Conservation (phyloP, 2,888 invertebrate genomes). For the Leucozona laternaria region DNA sequence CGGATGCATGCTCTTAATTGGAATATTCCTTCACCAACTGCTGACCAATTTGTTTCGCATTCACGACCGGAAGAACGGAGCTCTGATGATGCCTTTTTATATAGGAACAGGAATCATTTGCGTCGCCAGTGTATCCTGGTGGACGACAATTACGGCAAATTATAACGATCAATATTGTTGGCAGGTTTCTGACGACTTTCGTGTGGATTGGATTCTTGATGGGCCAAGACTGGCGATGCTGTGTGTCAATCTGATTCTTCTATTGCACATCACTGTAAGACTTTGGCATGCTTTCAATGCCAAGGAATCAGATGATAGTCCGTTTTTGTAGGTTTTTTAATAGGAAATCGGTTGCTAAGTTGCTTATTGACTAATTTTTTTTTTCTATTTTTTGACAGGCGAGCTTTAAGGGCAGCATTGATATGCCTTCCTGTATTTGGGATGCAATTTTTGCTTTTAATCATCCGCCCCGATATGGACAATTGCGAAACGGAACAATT, state of each 20-base stretch:
- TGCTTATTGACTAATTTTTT: not conserved
- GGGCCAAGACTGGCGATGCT: slow-evolving; percentile 86
- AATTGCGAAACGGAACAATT: slow-evolving; percentile 85
- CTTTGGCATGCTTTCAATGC: slow-evolving; percentile 86
- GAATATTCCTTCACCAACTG: slow-evolving; percentile 87
- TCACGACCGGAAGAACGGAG: slow-evolving; percentile 69
- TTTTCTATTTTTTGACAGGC: slow-evolving; percentile 83
- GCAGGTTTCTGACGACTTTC: slow-evolving; percentile 85
- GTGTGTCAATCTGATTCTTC: slow-evolving; percentile 85
- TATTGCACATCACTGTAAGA: slow-evolving; percentile 87
- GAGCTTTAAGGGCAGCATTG: slow-evolving; percentile 87
- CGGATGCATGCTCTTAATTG: slow-evolving; percentile 88
- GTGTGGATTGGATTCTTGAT: slow-evolving; percentile 87
- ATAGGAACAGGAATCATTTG: slow-evolving; percentile 84
- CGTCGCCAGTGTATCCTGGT: slow-evolving; percentile 85
- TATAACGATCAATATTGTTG: slow-evolving; percentile 86
- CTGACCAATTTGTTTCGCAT: slow-evolving; percentile 87
- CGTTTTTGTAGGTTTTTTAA: slow-evolving; percentile 64
- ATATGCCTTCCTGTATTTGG: slow-evolving; percentile 89
- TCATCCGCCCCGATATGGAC: slow-evolving; percentile 85
- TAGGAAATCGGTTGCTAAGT: not conserved
- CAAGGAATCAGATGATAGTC: slow-evolving; percentile 62
- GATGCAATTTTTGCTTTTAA: slow-evolving; percentile 87
- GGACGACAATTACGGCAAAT: slow-evolving; percentile 85
- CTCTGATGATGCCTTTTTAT: slow-evolving; percentile 85